Percentiles rank a stretch among this genome's conserved stretches.
Conservation (phyloP, 2,113 vertebrate genomes). For the Oncorhynchus mykiss region DNA sequence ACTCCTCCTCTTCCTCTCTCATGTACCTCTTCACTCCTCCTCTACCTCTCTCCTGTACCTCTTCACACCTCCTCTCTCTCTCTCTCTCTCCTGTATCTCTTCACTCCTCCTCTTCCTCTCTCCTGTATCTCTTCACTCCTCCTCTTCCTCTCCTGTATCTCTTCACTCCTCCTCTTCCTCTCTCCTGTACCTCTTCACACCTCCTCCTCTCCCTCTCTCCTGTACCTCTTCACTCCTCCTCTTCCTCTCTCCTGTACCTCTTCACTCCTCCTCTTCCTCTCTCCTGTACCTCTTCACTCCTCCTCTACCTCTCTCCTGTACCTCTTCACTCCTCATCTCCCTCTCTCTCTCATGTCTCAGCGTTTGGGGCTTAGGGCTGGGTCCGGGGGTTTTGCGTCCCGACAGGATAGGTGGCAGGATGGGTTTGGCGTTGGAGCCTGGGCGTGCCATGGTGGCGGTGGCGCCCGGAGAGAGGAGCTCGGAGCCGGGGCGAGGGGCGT, state of each 20-base stretch:
- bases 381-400: slow-evolving; percentile 59
- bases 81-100: neutral
- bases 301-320: no score
- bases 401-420: slow-evolving; percentile 84
- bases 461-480: slow-evolving; percentile 25
- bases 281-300: no score
- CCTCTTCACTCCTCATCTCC: no score
- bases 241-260: neutral
- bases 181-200: no score
- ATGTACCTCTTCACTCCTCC: no score
- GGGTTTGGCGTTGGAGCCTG: slow-evolving; percentile 73
- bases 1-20: no score
- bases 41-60: no score
- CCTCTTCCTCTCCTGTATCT: no score
- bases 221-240: neutral
- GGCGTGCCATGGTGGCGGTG: slow-evolving; percentile 36
- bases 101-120: neutral
- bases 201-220: neutral
- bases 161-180: no score
- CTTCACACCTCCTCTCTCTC: no score
- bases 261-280: no score
- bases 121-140: no score
- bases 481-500: slow-evolving; percentile 25
- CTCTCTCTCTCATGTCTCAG: neutral
- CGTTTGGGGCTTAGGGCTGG: slow-evolving; percentile 16